Percentiles rank a stretch among this genome's conserved stretches.
These are phyloP conservation scores for Neria commutata DNA, from an alignment of 2,888 invertebrate species.

Conservation along the genomic window DNA sequence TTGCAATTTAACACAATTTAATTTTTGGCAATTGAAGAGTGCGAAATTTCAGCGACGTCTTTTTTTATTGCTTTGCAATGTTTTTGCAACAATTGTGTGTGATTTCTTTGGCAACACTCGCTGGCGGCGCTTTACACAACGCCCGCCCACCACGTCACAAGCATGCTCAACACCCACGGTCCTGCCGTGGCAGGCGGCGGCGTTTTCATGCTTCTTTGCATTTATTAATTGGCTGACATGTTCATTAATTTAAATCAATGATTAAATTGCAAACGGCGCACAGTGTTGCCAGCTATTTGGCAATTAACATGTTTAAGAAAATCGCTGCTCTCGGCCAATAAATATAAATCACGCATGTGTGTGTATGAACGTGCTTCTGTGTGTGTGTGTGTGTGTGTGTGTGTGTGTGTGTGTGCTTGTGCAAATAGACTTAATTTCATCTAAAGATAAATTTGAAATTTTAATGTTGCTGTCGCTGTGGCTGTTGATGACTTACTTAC, in stretches of 20 bases:
- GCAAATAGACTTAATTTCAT: conserved; percentile 24
- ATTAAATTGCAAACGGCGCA: conserved; percentile 37
- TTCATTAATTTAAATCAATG: conserved; percentile 61
- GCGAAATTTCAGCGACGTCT: not conserved
- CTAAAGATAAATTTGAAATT: conserved; percentile 8
- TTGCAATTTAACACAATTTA: not conserved
- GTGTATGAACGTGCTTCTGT: not conserved
- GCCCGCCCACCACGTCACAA: conserved; percentile 8
- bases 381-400: not conserved
- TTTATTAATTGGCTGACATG: conserved; percentile 62
- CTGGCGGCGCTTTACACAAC: conserved; percentile 7
- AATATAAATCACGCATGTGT: not conserved
- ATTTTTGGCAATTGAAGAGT: conserved; percentile 6
- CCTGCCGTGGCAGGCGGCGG: conserved; percentile 7
- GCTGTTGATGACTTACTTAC: conserved; percentile 44
- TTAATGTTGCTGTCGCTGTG: conserved; percentile 5
- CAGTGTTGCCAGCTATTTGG: conserved; percentile 23
- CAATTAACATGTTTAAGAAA: conserved; percentile 48
- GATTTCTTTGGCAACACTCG: not conserved
- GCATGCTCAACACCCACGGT: conserved; percentile 7
- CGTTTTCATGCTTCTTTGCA: conserved; percentile 56
- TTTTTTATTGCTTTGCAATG: conserved; percentile 29
- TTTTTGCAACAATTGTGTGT: conserved; percentile 20
- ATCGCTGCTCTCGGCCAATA: not conserved
- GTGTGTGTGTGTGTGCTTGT: too few relatives aligned